These are phyloP conservation scores for Serripes groenlandicus DNA, from an alignment of 2,888 invertebrate genomes.

Conservation along the genomic window DNA sequence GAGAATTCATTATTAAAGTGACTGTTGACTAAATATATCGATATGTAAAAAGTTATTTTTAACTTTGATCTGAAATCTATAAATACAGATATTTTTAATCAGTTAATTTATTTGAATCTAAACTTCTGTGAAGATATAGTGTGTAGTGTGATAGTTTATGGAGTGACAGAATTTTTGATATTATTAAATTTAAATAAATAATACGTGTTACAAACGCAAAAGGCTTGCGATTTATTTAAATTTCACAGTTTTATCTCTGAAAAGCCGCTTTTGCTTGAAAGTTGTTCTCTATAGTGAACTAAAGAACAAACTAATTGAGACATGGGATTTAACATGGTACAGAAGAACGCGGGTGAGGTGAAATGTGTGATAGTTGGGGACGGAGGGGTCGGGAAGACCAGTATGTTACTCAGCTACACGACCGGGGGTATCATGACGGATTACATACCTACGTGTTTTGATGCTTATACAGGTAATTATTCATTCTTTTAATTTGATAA, in stretches of 20 bases:
- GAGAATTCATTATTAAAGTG: constrained; percentile 12
- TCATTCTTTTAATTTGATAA: background rate
- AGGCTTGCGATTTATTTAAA: no score
- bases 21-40: constrained; percentile 28
- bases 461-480: constrained; percentile 78
- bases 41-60: constrained; percentile 21
- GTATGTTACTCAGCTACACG: constrained; percentile 78
- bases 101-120: no score
- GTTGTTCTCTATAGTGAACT: no score
- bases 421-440: constrained; percentile 78
- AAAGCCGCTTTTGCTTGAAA: no score
- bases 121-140: no score
- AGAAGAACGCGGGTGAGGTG: constrained; percentile 43
- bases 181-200: no score
- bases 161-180: no score
- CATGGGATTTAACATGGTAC: constrained; percentile 37
- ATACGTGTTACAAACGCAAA: no score
- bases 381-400: constrained; percentile 82
- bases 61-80: constrained; percentile 8
- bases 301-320: no score
- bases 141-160: no score
- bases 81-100: background rate
- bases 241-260: no score
- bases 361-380: constrained; percentile 83
- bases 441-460: constrained; percentile 81